These are phyloP conservation scores for Andrena bucephala DNA, from an alignment of 2,888 invertebrate genomes.

Conservation along the genomic window DNA sequence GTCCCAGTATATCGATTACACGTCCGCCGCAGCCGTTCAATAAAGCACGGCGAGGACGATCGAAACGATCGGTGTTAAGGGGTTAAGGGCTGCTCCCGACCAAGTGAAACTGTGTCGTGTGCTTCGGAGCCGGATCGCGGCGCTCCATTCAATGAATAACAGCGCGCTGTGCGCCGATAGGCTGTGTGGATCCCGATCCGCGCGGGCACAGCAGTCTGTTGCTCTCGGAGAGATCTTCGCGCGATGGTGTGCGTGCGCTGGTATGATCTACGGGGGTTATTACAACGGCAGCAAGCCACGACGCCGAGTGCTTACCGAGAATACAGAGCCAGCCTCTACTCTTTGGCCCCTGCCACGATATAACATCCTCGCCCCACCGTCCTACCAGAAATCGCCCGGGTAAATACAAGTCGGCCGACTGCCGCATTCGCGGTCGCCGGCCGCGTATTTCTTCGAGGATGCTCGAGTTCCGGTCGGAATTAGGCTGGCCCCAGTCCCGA, in stretches of 20 bases:
- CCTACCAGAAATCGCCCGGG: conserved; percentile 54
- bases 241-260: conserved; percentile 46
- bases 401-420: conserved; percentile 55
- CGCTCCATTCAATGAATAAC: conserved; percentile 67
- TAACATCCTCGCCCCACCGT: conserved; percentile 66
- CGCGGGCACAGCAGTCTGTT: background rate
- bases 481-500: background rate
- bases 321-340: conserved; percentile 68
- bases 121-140: conserved; percentile 58
- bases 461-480: conserved; percentile 25
- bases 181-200: conserved; percentile 18
- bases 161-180: conserved; percentile 35
- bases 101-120: conserved; percentile 62
- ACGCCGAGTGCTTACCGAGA: conserved; percentile 71
- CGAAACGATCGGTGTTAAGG: conserved; percentile 58
- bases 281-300: conserved; percentile 79
- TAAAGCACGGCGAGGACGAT: conserved; percentile 44
- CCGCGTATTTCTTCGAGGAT: conserved; percentile 23
- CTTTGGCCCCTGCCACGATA: conserved; percentile 77
- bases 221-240: background rate
- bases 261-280: conserved; percentile 81
- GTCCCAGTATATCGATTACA: conserved; percentile 38
- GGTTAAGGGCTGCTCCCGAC: conserved; percentile 60
- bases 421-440: conserved; percentile 35
- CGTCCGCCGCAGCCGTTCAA: conserved; percentile 24